Evolutionary conservation across 2,113 vertebrate genomes (phyloP), one percentile per base, ranked within the genome.

Genomic region (Pygoscelis adeliae): DNA sequence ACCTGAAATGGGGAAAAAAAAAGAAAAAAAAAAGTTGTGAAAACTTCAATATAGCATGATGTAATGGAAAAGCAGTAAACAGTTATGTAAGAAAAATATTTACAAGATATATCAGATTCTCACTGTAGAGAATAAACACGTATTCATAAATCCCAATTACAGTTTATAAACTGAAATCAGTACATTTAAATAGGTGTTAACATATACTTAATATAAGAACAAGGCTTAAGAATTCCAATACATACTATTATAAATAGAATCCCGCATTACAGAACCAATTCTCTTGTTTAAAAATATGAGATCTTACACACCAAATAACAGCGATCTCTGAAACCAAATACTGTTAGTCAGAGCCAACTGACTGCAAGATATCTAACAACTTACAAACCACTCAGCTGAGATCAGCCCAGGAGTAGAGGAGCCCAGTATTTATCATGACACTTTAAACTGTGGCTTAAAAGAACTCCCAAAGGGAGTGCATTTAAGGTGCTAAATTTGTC

Each of bases 1-100:
- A 99, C 94, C 99, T 99, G 97, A 78, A 66, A 88, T 83, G 20
- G 42, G 38, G 38, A 38, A 38, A 58, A 72, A 92, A 12, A 87
- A 42, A 29, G 44, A 42, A 40, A 49, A 69, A 53, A 29, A 79
- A 20, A 87, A 53, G 11, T 4, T 20, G 21, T 47, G 42, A 65
- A 87, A 53, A 30, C 10, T 8, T 73, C 20, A 36, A 26, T 62
- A 49, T 2, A 91, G 27, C 3, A 8, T 40, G 26, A 93, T 9
- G 4, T 9, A 79, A 76, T 65, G 32, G 52, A 74, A 89, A 77
- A 93, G n/a, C 42, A 92, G 27, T 71, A 55, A 83, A 55, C 10
- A 34, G 3, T 17, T 77, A 76, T 0, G 2, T 18, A 85, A 80
- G 20, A 15, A 47, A 79, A 94, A 66, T 47, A 59, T 76, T 62